phyloP scores from a whole-genome alignment of 2,113 vertebrate genomes.

The Ictidomys tridecemlineatus region DNA sequence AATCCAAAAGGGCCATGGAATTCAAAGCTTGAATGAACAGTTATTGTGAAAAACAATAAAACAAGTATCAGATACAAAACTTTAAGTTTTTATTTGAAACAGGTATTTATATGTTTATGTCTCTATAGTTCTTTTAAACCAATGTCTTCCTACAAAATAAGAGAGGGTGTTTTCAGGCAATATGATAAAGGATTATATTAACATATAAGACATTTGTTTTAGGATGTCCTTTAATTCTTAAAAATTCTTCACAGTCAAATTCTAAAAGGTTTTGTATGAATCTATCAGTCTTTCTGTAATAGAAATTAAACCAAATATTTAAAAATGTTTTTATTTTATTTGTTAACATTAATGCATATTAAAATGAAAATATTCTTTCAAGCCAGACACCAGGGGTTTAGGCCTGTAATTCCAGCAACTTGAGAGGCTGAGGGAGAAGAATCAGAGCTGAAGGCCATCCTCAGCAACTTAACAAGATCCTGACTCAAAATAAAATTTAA shows the following conservation, averaged over 20 bases:
- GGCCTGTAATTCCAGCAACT: too few relatives aligned
- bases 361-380: background rate
- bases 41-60: background rate
- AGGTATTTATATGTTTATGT: background rate
- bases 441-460: too few relatives aligned
- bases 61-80: background rate
- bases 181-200: background rate
- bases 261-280: background rate
- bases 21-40: background rate
- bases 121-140: background rate
- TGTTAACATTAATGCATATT: background rate
- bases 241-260: background rate
- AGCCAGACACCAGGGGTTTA: too few relatives aligned
- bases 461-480: too few relatives aligned
- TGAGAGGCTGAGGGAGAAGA: too few relatives aligned
- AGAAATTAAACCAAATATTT: background rate
- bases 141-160: background rate
- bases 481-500: too few relatives aligned
- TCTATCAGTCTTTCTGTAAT: background rate
- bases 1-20: background rate
- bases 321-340: background rate
- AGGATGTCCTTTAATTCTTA: background rate
- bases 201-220: background rate
- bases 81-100: constrained; percentile 9
- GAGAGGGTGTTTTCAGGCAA: background rate